Base-by-base conservation (phyloP, 2,113 vertebrate genomes). In the Thamnaconus septentrionalis region DNA sequence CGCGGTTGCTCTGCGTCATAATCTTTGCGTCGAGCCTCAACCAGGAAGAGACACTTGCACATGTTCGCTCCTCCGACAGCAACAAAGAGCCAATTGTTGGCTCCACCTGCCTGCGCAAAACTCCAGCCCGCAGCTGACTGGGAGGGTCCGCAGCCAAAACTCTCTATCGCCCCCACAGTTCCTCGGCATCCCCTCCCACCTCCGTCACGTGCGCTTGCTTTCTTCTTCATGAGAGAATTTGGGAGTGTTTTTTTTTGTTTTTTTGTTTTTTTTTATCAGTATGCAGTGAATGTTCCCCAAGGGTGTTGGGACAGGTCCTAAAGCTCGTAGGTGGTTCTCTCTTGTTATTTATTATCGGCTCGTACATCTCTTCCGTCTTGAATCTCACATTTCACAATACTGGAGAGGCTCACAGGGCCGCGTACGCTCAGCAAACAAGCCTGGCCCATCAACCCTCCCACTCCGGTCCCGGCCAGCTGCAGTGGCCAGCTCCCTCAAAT, bases 51-150 rank as follows among this genome's bases (percentile, higher is more conserved):
- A 74, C 77, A 75, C 75, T 81, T 56, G 81, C 85, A 89, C 85
- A 90, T 87, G 86, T 83, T 83, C 71, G 61, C 75, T 87, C 76
- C 79, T 79, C 80, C 61, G 78, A 78, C 80, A 68, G 75, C 80
- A 83, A 91, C 87, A 90, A 89, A 90, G 88, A 87, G 76, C 73
- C 81, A 80, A 87, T 87, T 91, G 89, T 89, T 85, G 67, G 75
- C 87, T 85, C 86, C 84, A 91, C 88, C 88, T 91, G 87, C 79
- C 71, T 70, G 87, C 71, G 64, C 85, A 81, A 83, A 87, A 82
- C 81, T 78, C 66, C 46, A 66, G 64, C 76, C 58, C 71, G 77
- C 64, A 83, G 82, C 75, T 81, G 84, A 87, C 68, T 78, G 77
- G 83, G 82, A 87, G 86, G 79, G 67, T 83, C 82, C 61, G 78